A percentile compares a stretch with the other conserved stretches of the same genome.
Evolutionary conservation across 2,888 invertebrate genomes (phyloP).

Genomic region (Drosophila mettleri): DNA sequence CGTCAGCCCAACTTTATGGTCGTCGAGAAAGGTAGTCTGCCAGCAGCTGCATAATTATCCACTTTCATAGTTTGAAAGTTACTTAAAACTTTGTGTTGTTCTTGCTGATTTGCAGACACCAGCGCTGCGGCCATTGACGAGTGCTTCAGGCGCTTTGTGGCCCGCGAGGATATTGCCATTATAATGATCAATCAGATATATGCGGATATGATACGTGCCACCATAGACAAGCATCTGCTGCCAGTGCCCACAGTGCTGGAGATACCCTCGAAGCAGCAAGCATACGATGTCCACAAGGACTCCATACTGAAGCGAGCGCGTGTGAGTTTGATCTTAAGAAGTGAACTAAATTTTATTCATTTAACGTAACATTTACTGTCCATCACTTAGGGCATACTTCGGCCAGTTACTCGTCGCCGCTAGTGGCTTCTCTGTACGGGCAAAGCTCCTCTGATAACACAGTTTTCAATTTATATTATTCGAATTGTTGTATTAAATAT

Average conservation of each 20-base stretch:
- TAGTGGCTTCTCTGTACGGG: constrained; percentile 11
- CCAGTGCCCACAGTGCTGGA: constrained; percentile 65
- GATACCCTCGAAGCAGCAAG: constrained; percentile 65
- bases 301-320: constrained; percentile 63
- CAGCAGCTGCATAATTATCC: neutral
- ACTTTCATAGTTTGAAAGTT: constrained; percentile 1
- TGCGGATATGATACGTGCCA: constrained; percentile 59
- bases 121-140: constrained; percentile 39
- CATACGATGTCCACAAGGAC: constrained; percentile 59
- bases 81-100: neutral
- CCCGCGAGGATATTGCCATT: constrained; percentile 59
- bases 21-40: constrained; percentile 54
- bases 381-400: constrained; percentile 47
- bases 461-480: constrained; percentile 11
- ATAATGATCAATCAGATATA: constrained; percentile 66
- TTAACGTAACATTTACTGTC: neutral
- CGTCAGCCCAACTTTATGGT: constrained; percentile 63
- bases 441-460: neutral
- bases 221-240: constrained; percentile 52
- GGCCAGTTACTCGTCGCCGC: constrained; percentile 35
- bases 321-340: constrained; percentile 34
- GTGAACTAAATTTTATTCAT: neutral
- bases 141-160: constrained; percentile 56
- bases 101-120: constrained; percentile 39
- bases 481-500: constrained; percentile 41